These are phyloP conservation scores for Poecile montanus DNA, from an alignment of 2,797 vertebrate genomes.

Conservation along the genomic window DNA sequence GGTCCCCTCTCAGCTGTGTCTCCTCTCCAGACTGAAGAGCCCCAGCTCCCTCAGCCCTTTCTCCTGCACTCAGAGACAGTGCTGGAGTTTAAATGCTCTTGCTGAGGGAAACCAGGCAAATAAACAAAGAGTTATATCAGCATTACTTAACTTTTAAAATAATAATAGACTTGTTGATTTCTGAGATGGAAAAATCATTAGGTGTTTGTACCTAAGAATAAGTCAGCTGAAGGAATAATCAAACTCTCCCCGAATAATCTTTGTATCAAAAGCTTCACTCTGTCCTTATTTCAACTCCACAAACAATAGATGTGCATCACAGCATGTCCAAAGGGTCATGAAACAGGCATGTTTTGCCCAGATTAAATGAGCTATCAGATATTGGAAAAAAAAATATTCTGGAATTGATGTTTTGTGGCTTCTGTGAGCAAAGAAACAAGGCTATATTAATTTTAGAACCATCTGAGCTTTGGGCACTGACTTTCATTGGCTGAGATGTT, in stretches of 20 bases:
- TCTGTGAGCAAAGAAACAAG: slow-evolving; percentile 60
- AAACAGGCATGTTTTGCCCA: background rate
- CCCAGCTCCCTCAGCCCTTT: background rate
- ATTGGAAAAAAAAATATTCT: background rate
- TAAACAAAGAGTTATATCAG: background rate
- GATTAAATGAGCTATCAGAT: slow-evolving; percentile 47
- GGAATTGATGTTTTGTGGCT: slow-evolving; percentile 63
- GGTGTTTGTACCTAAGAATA: background rate
- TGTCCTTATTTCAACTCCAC: slow-evolving; percentile 45
- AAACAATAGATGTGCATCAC: background rate
- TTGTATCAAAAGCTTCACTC: background rate
- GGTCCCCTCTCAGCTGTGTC: background rate
- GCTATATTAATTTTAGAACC: slow-evolving; percentile 68
- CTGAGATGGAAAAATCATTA: background rate
- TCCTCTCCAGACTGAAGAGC: too few relatives aligned
- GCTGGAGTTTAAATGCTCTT: background rate
- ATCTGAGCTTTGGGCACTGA: slow-evolving; percentile 64
- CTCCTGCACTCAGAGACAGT: background rate
- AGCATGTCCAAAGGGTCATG: slow-evolving; percentile 25
- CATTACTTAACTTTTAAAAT: slow-evolving; percentile 3
- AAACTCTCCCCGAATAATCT: background rate
- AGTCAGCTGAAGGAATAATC: background rate
- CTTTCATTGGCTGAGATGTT: slow-evolving; percentile 67
- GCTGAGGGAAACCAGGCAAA: background rate
- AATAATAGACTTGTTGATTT: background rate